These are phyloP conservation scores for Stenotaenia linearis DNA, from an alignment of 2,888 invertebrate species.

Conservation along the genomic window DNA sequence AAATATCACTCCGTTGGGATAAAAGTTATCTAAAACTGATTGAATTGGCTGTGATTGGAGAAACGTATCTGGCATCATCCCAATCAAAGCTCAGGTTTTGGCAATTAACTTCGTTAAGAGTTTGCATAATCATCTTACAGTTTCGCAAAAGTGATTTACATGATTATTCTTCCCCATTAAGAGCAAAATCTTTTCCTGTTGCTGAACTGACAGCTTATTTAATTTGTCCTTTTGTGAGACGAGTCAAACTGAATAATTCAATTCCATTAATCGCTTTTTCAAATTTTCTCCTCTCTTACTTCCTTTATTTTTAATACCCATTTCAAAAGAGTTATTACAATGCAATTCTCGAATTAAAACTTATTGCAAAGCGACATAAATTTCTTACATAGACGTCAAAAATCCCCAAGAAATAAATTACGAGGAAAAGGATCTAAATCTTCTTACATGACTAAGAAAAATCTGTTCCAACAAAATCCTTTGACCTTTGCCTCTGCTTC, in stretches of 20 bases:
- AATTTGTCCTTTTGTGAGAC: neutral
- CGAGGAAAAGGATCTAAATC: neutral
- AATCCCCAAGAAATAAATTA: neutral
- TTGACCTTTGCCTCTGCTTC: neutral
- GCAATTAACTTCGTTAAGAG: neutral
- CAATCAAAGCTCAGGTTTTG: constrained; percentile 19
- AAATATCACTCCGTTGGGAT: neutral
- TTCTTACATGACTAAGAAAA: constrained; percentile 20
- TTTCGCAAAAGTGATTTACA: constrained; percentile 8
- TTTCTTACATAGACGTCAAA: constrained; percentile 10
- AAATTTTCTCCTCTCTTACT: neutral
- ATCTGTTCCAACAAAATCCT: constrained; percentile 23
- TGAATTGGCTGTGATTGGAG: neutral
- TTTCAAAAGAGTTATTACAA: constrained; percentile 16
- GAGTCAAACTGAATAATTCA: constrained; percentile 17
- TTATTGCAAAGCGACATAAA: constrained; percentile 17
- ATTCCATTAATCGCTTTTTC: constrained; percentile 3
- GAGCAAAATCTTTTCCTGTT: neutral
- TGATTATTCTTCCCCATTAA: constrained; percentile 18
- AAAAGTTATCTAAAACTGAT: neutral
- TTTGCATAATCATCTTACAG: constrained; percentile 8
- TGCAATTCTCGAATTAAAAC: constrained; percentile 6
- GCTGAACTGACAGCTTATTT: constrained; percentile 16
- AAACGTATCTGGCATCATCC: constrained; percentile 7
- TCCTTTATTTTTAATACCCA: constrained; percentile 12